Percentiles rank a stretch among this genome's conserved stretches.
Evolutionary conservation across 2,888 invertebrate species (phyloP).

Genomic region (Meloe dianella): DNA sequence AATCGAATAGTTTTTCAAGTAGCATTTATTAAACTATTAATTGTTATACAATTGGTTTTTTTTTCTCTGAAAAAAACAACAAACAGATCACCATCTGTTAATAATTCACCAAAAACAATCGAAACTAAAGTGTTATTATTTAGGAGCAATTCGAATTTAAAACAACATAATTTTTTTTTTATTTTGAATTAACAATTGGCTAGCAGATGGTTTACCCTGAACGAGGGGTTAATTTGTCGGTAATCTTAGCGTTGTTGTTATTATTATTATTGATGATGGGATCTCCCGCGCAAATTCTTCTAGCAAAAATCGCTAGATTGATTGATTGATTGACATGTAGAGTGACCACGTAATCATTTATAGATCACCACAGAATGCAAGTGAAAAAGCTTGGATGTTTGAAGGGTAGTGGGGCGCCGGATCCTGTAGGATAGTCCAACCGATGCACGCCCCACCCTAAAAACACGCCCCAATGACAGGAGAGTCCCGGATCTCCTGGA

Average conservation of each 20-base stretch:
- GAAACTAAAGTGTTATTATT: neutral
- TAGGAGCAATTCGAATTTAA: neutral
- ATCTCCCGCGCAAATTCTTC: no score
- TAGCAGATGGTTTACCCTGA: neutral
- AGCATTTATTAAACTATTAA: neutral
- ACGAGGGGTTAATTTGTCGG: no score
- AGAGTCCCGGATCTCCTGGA: slow-evolving; percentile 50
- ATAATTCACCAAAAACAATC: neutral
- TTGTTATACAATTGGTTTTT: neutral
- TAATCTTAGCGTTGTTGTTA: no score
- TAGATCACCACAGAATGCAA: no score
- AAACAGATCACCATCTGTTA: slow-evolving; percentile 2
- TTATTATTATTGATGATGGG: no score
- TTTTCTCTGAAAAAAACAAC: no score
- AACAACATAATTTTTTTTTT: neutral
- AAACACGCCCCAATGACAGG: slow-evolving; percentile 57
- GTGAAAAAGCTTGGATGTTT: neutral
- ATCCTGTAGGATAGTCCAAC: slow-evolving; percentile 66
- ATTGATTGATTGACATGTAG: no score
- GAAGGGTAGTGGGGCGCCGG: slow-evolving; percentile 57
- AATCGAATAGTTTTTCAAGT: slow-evolving; percentile 3
- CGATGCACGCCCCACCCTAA: slow-evolving; percentile 65
- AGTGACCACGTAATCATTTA: neutral
- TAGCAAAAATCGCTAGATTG: no score
- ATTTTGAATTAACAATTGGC: neutral